phyloP scores from a whole-genome alignment of 2,113 vertebrate genomes.

The Tachuris rubrigastra region DNA sequence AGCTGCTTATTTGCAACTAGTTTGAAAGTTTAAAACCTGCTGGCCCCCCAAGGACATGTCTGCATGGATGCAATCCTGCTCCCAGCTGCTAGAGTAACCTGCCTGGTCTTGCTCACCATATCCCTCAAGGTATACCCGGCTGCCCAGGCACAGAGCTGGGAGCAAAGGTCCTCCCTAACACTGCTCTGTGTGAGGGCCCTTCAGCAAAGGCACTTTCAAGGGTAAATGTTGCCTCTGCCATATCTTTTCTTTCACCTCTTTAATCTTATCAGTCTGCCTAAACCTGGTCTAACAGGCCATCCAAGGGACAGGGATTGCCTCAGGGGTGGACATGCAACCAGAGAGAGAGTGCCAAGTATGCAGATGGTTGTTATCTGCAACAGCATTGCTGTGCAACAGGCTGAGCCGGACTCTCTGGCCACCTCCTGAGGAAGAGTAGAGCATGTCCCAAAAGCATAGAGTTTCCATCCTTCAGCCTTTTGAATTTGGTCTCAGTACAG shows the following conservation, averaged over 20 bases:
- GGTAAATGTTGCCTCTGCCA: not conserved
- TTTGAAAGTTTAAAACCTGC: not conserved
- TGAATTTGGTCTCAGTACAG: not conserved
- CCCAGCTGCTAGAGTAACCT: not conserved
- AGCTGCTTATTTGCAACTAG: not conserved
- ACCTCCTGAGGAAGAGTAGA: not conserved
- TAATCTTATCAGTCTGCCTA: constrained; percentile 51
- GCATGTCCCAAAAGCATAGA: not conserved
- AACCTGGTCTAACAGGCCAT: constrained; percentile 54
- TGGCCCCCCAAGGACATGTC: not conserved
- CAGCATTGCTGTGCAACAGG: constrained; percentile 34
- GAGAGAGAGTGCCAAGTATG: constrained; percentile 41
- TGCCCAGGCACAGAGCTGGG: not conserved
- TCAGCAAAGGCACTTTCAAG: not conserved
- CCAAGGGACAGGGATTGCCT: constrained; percentile 38
- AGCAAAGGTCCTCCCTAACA: not conserved
- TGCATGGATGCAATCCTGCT: not conserved
- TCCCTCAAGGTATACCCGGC: fast-evolving
- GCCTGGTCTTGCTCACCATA: not conserved
- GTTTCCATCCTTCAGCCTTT: not conserved
- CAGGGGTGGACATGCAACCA: constrained; percentile 19
- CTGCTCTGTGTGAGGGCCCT: not conserved
- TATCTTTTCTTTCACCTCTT: constrained; percentile 54
- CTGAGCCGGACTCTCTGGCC: not conserved
- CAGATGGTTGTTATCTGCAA: constrained; percentile 58